These are phyloP conservation scores for Falcunculus frontatus DNA, from an alignment of 2,113 vertebrate species.

Conservation along the genomic window DNA sequence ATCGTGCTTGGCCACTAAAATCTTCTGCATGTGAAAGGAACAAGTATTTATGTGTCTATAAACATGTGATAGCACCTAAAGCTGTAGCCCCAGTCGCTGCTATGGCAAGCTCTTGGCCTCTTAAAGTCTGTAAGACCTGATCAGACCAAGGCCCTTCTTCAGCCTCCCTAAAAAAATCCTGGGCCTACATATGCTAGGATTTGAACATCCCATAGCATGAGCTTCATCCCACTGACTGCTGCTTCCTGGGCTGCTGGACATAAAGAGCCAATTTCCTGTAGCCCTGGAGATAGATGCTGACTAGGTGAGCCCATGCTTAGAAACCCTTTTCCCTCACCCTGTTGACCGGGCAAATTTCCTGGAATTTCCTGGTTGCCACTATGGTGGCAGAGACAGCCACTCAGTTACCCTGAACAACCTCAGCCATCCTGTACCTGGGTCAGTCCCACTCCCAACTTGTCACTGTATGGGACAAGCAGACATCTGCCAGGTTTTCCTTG, in stretches of 20 bases:
- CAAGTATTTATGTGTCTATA: background rate
- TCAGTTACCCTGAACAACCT: background rate
- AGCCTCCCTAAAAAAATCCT: background rate
- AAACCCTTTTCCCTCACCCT: background rate
- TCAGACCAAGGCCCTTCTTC: background rate
- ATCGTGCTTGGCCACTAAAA: background rate
- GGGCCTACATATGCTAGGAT: background rate
- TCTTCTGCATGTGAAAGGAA: background rate
- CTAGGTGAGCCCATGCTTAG: background rate
- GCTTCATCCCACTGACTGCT: background rate
- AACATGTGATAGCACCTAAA: background rate
- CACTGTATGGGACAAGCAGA: accelerated
- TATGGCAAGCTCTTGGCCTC: background rate
- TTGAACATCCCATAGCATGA: background rate
- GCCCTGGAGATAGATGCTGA: background rate
- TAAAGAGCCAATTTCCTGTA: background rate
- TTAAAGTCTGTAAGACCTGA: background rate
- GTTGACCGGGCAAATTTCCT: background rate
- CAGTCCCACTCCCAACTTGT: background rate
- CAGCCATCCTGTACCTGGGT: background rate
- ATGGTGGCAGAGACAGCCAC: background rate
- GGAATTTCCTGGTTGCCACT: background rate
- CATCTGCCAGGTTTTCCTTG: background rate
- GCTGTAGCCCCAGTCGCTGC: background rate
- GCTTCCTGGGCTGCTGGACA: background rate